Evolutionary conservation across 2,113 vertebrate species (phyloP).

Genomic region (Siniperca chuatsi): DNA sequence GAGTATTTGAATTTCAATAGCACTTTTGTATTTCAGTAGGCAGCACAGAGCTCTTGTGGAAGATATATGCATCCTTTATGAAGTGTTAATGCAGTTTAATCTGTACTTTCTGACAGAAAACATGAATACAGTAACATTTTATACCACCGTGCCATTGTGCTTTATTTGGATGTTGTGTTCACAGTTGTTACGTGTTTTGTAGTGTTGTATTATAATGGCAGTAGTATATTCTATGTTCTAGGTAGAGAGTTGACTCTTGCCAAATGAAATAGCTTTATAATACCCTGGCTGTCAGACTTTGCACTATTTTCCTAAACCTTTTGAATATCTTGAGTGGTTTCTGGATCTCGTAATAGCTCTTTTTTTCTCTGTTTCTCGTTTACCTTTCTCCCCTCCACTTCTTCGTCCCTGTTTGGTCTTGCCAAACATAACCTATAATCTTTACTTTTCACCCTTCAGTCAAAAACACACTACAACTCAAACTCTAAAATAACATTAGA

Average conservation of each 20-base stretch:
- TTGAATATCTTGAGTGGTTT: slow-evolving; percentile 35
- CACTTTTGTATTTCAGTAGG: neutral
- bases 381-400: slow-evolving; percentile 14
- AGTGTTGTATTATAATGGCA: neutral
- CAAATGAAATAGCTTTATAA: slow-evolving; percentile 30
- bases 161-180: neutral
- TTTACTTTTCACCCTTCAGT: slow-evolving; percentile 48
- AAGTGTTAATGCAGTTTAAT: slow-evolving; percentile 28
- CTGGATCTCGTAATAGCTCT: neutral
- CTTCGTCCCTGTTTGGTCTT: slow-evolving; percentile 14
- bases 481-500: slow-evolving; percentile 24
- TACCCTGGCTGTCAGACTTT: neutral
- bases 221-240: neutral
- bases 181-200: neutral
- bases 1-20: neutral
- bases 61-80: slow-evolving; percentile 10
- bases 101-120: slow-evolving; percentile 17
- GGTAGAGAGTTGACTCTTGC: neutral
- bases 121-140: slow-evolving; percentile 23
- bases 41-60: neutral
- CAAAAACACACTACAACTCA: slow-evolving; percentile 19
- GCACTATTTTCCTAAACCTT: slow-evolving; percentile 35
- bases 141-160: neutral
- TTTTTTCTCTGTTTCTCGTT: slow-evolving; percentile 39
- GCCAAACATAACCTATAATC: slow-evolving; percentile 52